Evolutionary conservation across 2,888 invertebrate genomes (phyloP).

Genomic region (Sminthurinus aureus): DNA sequence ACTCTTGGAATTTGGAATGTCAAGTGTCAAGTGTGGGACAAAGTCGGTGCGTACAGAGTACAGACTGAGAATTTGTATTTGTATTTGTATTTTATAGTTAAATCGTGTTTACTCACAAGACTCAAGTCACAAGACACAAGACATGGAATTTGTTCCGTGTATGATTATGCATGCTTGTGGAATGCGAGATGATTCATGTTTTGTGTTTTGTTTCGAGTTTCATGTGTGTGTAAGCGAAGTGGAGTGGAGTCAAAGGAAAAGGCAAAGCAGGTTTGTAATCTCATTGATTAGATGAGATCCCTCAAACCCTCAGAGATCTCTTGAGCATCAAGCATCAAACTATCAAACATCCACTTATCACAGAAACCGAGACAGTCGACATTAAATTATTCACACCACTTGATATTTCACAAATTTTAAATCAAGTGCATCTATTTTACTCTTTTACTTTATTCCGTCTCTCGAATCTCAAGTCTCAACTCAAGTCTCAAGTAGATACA

Average conservation of each 20-base stretch:
- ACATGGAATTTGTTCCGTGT: no score
- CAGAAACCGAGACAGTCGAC: slow-evolving; percentile 2
- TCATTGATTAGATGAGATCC: slow-evolving; percentile 37
- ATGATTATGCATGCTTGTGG: neutral
- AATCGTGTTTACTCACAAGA: no score
- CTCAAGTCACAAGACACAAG: no score
- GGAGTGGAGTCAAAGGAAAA: no score
- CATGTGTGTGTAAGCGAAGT: no score
- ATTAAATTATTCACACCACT: slow-evolving; percentile 35
- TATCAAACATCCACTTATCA: no score
- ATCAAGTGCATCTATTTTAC: slow-evolving; percentile 16
- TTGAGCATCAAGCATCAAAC: neutral
- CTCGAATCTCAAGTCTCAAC: neutral
- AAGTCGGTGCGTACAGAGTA: no score
- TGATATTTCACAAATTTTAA: neutral
- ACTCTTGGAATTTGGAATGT: no score
- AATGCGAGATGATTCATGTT: slow-evolving; percentile 29
- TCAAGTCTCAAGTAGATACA: neutral
- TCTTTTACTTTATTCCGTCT: neutral
- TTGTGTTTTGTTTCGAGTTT: neutral
- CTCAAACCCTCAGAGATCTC: slow-evolving; percentile 12
- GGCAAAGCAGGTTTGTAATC: slow-evolving; percentile 36
- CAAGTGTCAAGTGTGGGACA: no score
- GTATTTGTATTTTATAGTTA: no score
- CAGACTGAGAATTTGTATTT: no score